Percentiles rank a stretch among this genome's conserved stretches.
Evolutionary conservation across 2,113 vertebrate species (phyloP).

Genomic region (Scomber colias): DNA sequence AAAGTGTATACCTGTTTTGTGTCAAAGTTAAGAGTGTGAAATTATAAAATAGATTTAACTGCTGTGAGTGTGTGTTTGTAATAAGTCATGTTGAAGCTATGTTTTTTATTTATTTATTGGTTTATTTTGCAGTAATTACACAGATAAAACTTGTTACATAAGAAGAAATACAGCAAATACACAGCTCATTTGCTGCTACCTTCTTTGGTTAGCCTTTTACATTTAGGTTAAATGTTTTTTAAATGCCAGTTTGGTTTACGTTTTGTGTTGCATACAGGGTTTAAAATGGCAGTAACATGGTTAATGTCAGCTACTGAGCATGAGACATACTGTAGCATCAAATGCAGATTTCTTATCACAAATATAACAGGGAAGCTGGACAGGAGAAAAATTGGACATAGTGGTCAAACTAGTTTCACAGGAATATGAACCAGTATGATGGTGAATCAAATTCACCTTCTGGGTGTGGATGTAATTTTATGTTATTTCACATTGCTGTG

Average conservation of each 20-base stretch:
- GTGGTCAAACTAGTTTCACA: constrained; percentile 21
- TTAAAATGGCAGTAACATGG: constrained; percentile 16
- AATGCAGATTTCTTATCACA: constrained; percentile 18
- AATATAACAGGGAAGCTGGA: not conserved
- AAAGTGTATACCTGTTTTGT: too few species aligned
- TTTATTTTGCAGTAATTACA: not conserved
- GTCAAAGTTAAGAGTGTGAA: not conserved
- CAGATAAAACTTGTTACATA: not conserved
- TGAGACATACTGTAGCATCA: not conserved
- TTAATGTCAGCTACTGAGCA: constrained; percentile 17
- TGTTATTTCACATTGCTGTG: not conserved
- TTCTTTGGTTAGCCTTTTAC: not conserved
- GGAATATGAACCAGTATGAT: not conserved
- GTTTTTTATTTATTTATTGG: not conserved
- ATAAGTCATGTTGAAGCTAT: not conserved
- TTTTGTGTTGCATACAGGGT: not conserved
- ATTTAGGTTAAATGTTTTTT: not conserved
- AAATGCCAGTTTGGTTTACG: not conserved
- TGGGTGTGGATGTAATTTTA: not conserved
- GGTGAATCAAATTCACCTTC: not conserved
- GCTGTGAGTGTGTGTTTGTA: not conserved
- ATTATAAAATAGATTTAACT: not conserved
- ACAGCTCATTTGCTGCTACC: not conserved
- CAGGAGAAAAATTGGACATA: not conserved
- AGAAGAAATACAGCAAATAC: not conserved